phyloP scores from a whole-genome alignment of 1,140 invertebrate species.

The Lepeophtheirus salmonis region DNA sequence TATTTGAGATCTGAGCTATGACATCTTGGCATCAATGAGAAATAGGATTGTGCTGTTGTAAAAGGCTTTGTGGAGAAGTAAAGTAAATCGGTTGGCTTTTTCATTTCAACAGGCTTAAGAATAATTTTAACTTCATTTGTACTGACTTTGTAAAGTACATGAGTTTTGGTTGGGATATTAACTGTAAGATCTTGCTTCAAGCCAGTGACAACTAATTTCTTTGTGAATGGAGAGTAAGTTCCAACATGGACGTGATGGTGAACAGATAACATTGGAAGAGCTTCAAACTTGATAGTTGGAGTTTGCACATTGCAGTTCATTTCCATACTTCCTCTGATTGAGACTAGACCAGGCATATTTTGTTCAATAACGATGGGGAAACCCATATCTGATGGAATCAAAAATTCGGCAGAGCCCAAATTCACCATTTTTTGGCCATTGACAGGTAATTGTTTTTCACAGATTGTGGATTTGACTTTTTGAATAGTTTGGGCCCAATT shows the following conservation, averaged over 20 bases:
- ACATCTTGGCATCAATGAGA: neutral
- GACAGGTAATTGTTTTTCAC: conserved; percentile 1
- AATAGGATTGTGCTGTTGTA: neutral
- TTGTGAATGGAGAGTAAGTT: conserved; percentile 14
- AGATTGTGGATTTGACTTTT: neutral
- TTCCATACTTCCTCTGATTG: conserved; percentile 3
- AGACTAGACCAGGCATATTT: conserved; percentile 8
- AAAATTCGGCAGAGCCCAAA: conserved; percentile 3
- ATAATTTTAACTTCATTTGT: conserved; percentile 3
- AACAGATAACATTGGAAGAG: neutral
- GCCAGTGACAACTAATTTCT: conserved; percentile 11
- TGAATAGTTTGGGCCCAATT: neutral
- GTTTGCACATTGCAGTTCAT: neutral
- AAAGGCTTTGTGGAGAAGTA: conserved; percentile 6
- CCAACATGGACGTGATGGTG: conserved; percentile 1
- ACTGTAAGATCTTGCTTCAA: neutral
- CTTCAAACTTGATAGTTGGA: conserved; percentile 9
- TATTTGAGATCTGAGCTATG: neutral
- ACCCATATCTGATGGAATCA: conserved; percentile 18
- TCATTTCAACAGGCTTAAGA: neutral
- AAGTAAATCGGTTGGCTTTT: neutral
- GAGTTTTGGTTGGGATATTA: conserved; percentile 4
- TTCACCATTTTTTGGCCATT: neutral
- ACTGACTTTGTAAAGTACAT: neutral
- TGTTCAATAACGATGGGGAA: conserved; percentile 16